phyloP scores from a whole-genome alignment of 35 echinoderm and acorn worm species.

The Ptychodera flava region DNA sequence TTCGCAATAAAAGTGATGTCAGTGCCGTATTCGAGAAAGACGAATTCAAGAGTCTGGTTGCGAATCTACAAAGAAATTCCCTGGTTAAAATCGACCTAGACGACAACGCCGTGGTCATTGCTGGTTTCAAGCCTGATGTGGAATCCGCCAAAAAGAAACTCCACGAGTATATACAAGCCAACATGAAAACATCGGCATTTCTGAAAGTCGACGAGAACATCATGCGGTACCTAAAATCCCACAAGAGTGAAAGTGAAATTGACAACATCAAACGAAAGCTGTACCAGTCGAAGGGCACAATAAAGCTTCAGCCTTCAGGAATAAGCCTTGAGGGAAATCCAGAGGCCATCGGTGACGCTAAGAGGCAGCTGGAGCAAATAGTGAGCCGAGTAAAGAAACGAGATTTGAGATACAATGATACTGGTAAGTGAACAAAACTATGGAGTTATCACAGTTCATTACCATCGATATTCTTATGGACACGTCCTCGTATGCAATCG shows the following conservation, averaged over 20 bases:
- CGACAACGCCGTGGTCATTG: neutral
- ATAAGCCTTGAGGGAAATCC: neutral
- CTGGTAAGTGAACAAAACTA: neutral
- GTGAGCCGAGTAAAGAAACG: neutral
- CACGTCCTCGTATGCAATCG: too few relatives aligned
- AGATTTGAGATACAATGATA: neutral
- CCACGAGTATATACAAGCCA: neutral
- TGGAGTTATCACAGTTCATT: too few relatives aligned
- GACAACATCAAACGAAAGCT: neutral
- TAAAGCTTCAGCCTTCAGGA: neutral
- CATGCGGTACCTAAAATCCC: neutral
- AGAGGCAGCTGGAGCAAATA: neutral
- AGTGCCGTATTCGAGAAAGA: neutral
- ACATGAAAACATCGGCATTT: neutral
- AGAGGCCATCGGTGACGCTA: neutral
- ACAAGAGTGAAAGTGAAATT: neutral
- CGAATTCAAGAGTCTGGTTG: neutral
- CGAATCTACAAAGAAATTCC: neutral
- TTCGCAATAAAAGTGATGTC: neutral
- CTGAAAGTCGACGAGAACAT: neutral
- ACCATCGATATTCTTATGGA: too few relatives aligned
- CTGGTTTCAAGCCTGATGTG: neutral
- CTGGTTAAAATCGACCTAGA: neutral
- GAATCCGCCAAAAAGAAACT: neutral
- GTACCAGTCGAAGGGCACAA: neutral